These are phyloP conservation scores for Germaria angustata DNA, from an alignment of 2,888 invertebrate genomes.

Conservation along the genomic window DNA sequence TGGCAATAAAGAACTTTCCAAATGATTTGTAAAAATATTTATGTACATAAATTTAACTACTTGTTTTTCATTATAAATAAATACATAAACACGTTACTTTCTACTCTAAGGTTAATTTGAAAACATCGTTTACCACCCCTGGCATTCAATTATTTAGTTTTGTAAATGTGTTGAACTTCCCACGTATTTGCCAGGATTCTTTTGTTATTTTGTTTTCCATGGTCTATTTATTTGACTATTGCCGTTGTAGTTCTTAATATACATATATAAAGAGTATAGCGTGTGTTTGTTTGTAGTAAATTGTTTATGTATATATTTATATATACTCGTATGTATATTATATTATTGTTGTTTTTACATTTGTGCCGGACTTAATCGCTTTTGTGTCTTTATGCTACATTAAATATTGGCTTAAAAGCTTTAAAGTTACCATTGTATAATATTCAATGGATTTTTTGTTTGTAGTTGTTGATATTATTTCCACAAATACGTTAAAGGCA, in stretches of 20 bases:
- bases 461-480: conserved; percentile 9
- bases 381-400: conserved; percentile 79
- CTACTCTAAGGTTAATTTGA: no score
- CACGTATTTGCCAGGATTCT: conserved; percentile 71
- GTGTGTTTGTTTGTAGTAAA: conserved; percentile 45
- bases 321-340: neutral
- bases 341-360: conserved; percentile 46
- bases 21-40: no score
- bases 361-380: conserved; percentile 70
- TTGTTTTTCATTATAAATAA: no score
- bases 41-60: no score
- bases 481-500: conserved; percentile 7
- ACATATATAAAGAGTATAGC: conserved; percentile 2
- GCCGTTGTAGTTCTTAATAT: conserved; percentile 61
- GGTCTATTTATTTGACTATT: conserved; percentile 50
- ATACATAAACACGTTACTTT: no score
- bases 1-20: no score
- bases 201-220: conserved; percentile 51
- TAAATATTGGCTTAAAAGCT: conserved; percentile 79
- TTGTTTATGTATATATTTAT: conserved; percentile 29
- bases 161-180: conserved; percentile 76
- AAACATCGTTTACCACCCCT: neutral
- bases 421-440: conserved; percentile 75
- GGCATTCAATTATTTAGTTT: conserved; percentile 38
- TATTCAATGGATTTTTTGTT: conserved; percentile 59